Conservation (phyloP, 1,140 invertebrate genomes). For the Diabrotica virgifera region DNA sequence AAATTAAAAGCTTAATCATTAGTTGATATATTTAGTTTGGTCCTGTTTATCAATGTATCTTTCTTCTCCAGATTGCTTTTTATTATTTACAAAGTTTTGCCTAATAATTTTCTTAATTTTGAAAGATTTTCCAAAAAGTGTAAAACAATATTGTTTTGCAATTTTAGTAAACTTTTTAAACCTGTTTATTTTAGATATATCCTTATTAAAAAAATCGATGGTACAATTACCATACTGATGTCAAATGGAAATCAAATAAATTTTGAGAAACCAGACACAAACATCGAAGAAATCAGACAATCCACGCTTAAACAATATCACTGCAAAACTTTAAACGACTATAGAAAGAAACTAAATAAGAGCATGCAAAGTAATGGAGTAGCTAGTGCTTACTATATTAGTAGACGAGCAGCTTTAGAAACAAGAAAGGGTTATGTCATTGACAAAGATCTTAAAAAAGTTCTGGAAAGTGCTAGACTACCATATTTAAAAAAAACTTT, state of each 20-base stretch:
- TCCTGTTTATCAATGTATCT: too few relatives aligned
- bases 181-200: neutral
- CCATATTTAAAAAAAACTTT: conserved; percentile 28
- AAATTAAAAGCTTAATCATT: too few relatives aligned
- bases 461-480: conserved; percentile 24
- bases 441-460: conserved; percentile 17
- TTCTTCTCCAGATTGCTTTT: too few relatives aligned
- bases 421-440: conserved; percentile 25
- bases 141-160: too few relatives aligned
- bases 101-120: too few relatives aligned
- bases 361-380: conserved; percentile 17
- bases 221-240: conserved; percentile 28
- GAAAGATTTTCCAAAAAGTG: too few relatives aligned
- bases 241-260: conserved; percentile 30
- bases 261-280: conserved; percentile 25
- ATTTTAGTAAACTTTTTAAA: too few relatives aligned
- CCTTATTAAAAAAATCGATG: conserved; percentile 33
- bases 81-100: too few relatives aligned
- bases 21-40: too few relatives aligned
- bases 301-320: conserved; percentile 14
- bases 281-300: neutral
- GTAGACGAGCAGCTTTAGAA: conserved; percentile 24
- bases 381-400: conserved; percentile 18
- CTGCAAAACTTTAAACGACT: conserved; percentile 23
- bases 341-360: conserved; percentile 23